A percentile compares a stretch with the other conserved stretches of the same genome.
Conservation (phyloP, 2,888 invertebrate species). For the Scotopteryx bipunctaria region DNA sequence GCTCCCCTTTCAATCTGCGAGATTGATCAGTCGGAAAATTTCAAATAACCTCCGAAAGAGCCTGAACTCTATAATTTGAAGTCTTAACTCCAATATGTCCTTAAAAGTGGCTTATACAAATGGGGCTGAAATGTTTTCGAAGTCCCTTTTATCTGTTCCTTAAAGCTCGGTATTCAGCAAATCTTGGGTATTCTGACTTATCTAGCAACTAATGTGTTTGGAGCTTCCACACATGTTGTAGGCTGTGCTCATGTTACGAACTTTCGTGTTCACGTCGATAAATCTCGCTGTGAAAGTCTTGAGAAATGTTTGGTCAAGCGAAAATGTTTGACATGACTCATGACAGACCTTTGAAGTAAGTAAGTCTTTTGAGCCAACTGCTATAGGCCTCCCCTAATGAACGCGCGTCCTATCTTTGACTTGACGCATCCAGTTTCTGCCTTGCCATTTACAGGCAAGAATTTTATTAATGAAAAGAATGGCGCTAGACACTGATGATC, state of each 20-base stretch:
- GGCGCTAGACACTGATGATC: too few species aligned
- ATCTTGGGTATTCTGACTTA: not conserved
- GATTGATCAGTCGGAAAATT: conserved; percentile 35
- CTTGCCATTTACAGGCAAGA: too few species aligned
- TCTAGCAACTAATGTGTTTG: not conserved
- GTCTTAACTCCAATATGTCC: conserved; percentile 27
- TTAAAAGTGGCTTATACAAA: conserved; percentile 42
- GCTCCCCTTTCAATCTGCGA: conserved; percentile 31
- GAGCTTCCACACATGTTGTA: not conserved
- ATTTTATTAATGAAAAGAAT: too few species aligned
- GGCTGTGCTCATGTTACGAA: not conserved
- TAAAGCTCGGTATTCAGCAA: conserved; percentile 16
- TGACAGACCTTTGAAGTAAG: too few species aligned
- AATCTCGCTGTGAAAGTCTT: too few species aligned
- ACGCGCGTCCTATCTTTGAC: too few species aligned
- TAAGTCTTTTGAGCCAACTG: too few species aligned
- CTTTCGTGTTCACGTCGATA: too few species aligned
- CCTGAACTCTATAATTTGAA: conserved; percentile 24
- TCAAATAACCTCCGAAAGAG: conserved; percentile 33
- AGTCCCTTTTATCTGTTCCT: conserved; percentile 19
- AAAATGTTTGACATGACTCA: too few species aligned
- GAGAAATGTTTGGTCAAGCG: too few species aligned
- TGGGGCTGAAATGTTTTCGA: conserved; percentile 40
- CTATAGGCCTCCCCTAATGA: too few species aligned
- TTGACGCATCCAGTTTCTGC: too few species aligned